These are phyloP conservation scores for Pithys albifrons DNA, from an alignment of 2,113 vertebrate genomes.

Conservation along the genomic window DNA sequence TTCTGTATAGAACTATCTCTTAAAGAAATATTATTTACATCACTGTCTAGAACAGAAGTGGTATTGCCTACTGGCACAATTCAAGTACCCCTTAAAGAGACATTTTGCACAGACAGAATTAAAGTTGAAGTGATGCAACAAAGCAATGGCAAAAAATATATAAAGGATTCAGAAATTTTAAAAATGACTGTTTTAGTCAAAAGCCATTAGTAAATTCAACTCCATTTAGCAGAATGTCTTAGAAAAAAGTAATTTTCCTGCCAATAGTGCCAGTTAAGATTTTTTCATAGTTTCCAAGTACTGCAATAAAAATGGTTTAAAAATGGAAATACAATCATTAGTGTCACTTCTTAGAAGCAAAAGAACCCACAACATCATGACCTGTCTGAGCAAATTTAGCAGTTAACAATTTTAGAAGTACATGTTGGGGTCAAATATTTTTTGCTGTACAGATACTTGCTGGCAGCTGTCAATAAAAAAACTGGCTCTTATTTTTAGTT, in stretches of 20 bases:
- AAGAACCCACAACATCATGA: background rate
- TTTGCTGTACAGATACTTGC: background rate
- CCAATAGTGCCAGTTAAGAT: background rate
- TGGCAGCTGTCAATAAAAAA: slow-evolving; percentile 25
- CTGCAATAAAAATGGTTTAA: slow-evolving; percentile 16
- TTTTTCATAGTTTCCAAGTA: background rate
- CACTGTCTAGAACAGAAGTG: background rate
- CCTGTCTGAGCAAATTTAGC: background rate
- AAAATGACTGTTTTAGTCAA: background rate
- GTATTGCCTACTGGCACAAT: background rate
- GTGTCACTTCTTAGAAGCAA: background rate
- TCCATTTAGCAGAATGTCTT: background rate
- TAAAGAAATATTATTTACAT: background rate
- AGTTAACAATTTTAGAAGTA: background rate
- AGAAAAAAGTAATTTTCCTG: slow-evolving; percentile 2
- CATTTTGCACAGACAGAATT: background rate
- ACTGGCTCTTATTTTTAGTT: slow-evolving; percentile 18
- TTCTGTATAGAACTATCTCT: background rate
- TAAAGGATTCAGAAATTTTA: background rate
- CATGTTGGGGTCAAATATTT: background rate
- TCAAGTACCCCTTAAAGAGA: background rate
- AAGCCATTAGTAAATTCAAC: slow-evolving; percentile 16
- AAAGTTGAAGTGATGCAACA: slow-evolving; percentile 6
- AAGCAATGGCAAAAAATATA: slow-evolving; percentile 6
- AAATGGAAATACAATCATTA: slow-evolving; percentile 1